Evolutionary conservation across 2,113 vertebrate species (phyloP).

Genomic region (Pandion haliaetus): DNA sequence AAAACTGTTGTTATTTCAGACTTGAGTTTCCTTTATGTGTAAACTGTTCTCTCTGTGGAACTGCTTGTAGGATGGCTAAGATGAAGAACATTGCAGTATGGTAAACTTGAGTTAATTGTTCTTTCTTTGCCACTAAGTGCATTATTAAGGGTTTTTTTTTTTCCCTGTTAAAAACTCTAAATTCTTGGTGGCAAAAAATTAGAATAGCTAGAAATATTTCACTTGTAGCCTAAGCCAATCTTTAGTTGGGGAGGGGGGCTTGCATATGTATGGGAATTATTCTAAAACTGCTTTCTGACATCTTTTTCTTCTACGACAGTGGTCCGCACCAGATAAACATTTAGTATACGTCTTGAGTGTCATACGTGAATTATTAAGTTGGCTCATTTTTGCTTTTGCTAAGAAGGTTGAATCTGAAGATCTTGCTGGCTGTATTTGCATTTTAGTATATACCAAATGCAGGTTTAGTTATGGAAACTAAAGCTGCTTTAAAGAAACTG

Average conservation of each 20-base stretch:
- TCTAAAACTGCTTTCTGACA: not conserved
- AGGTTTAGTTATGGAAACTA: not conserved
- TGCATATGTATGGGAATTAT: not conserved
- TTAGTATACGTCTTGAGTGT: not conserved
- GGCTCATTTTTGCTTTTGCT: not conserved
- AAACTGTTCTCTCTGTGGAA: not conserved
- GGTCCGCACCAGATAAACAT: not conserved
- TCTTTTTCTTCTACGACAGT: not conserved
- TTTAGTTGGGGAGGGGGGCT: not conserved
- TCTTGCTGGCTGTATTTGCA: not conserved
- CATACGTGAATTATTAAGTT: not conserved
- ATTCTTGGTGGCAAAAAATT: not conserved
- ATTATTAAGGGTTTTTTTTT: not conserved
- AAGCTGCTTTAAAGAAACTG: not conserved
- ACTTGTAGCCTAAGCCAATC: not conserved
- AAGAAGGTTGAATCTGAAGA: not conserved
- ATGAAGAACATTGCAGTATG: not conserved
- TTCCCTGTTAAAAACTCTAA: not conserved
- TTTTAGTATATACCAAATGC: not conserved
- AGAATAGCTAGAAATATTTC: not conserved
- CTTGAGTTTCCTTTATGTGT: not conserved
- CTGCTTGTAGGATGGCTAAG: not conserved
- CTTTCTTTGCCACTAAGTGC: not conserved
- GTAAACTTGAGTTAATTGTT: not conserved
- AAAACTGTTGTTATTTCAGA: not conserved